These are phyloP conservation scores for Muscina levida DNA, from an alignment of 2,888 invertebrate species.

Conservation along the genomic window DNA sequence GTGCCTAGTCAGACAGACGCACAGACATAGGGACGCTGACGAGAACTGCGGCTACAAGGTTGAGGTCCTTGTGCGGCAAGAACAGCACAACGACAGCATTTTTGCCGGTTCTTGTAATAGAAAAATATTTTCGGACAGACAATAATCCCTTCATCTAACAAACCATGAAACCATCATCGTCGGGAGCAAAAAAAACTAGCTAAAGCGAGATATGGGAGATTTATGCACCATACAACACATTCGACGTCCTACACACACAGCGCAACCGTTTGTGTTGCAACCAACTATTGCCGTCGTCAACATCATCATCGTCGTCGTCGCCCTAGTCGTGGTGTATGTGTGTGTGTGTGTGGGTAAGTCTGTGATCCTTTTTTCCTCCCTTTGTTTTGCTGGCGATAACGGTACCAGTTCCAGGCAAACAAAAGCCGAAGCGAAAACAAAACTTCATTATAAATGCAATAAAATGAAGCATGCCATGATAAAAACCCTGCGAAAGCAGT, in stretches of 20 bases:
- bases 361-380: conserved; percentile 4
- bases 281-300: conserved; percentile 19
- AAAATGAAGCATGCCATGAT: conserved; percentile 12
- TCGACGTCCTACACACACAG: not conserved
- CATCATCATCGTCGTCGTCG: conserved; percentile 8
- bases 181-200: not conserved
- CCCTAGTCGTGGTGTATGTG: not conserved
- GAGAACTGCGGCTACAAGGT: not conserved
- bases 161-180: conserved; percentile 60
- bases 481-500: not conserved
- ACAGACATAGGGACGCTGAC: not conserved
- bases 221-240: conserved; percentile 28
- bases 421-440: conserved; percentile 25
- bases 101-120: conserved; percentile 6
- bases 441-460: conserved; percentile 47
- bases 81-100: not conserved
- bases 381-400: not conserved
- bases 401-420: conserved; percentile 5
- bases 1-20: conserved; percentile 47
- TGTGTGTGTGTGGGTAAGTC: not conserved
- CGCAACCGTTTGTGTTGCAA: not conserved
- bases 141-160: conserved; percentile 50
- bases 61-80: not conserved
- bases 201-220: conserved; percentile 20
- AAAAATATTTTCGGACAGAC: conserved; percentile 34